Evolutionary conservation across 2,888 invertebrate genomes (phyloP).

Genomic region (Drosophila mimetica): DNA sequence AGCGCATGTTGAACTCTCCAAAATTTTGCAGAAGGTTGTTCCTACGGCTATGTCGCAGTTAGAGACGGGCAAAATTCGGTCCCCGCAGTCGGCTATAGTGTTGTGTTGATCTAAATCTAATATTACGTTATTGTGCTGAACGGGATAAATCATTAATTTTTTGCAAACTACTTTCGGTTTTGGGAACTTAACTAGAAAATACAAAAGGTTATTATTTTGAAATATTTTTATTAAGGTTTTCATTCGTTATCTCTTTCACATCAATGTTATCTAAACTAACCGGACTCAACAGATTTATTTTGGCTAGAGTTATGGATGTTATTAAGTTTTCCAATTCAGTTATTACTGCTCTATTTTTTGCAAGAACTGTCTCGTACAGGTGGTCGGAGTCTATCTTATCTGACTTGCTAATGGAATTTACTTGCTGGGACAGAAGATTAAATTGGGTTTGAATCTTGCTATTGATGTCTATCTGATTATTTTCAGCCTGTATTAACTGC

Average conservation of each 20-base stretch:
- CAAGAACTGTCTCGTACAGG: constrained; percentile 1
- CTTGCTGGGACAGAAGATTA: background rate
- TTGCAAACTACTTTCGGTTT: no score
- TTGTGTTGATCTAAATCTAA: no score
- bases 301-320: constrained; percentile 4
- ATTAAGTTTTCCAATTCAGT: background rate
- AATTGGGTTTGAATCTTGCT: background rate
- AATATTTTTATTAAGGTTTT: no score
- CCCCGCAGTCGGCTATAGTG: background rate
- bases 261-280: background rate
- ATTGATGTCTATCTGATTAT: no score
- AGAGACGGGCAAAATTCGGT: background rate
- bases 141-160: no score
- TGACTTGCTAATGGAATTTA: background rate
- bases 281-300: background rate
- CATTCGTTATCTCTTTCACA: background rate
- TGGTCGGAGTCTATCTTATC: background rate
- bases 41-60: background rate
- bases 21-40: background rate
- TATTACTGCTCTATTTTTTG: background rate
- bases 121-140: no score
- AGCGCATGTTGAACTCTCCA: background rate
- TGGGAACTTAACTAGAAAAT: no score
- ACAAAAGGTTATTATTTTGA: no score
- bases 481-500: no score